phyloP scores from a whole-genome alignment of 1,140 invertebrate species.

The Episyrphus balteatus region DNA sequence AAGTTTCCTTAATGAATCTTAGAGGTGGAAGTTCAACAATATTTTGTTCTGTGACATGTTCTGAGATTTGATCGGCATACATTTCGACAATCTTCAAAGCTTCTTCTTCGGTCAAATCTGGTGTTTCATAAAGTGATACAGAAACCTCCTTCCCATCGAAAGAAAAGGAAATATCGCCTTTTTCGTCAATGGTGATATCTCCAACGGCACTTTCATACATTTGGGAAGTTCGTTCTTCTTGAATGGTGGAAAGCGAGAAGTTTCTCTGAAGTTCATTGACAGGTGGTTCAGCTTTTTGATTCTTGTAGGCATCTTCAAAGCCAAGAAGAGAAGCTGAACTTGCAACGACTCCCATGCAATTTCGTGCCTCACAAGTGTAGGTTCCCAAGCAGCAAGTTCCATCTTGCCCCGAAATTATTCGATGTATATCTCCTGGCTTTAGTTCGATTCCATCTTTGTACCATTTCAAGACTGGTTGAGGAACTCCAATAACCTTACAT shows the following conservation, averaged over 20 bases:
- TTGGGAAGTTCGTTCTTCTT: constrained; percentile 81
- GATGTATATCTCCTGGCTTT: constrained; percentile 82
- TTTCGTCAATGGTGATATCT: constrained; percentile 65
- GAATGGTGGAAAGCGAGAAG: constrained; percentile 76
- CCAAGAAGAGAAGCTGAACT: constrained; percentile 79
- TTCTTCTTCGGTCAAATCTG: constrained; percentile 82
- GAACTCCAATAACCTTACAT: constrained; percentile 88
- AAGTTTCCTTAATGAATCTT: constrained; percentile 78
- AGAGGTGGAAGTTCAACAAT: constrained; percentile 79
- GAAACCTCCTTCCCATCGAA: constrained; percentile 87
- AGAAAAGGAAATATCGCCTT: constrained; percentile 75
- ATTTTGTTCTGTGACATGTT: constrained; percentile 78
- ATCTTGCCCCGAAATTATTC: constrained; percentile 79
- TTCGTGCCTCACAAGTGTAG: constrained; percentile 85
- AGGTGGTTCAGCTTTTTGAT: constrained; percentile 38
- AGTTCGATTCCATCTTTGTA: constrained; percentile 82
- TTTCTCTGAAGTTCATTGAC: constrained; percentile 52
- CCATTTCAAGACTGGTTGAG: constrained; percentile 78
- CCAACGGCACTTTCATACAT: constrained; percentile 68
- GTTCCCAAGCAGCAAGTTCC: constrained; percentile 83
- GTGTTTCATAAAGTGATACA: constrained; percentile 81
- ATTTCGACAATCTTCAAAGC: constrained; percentile 84
- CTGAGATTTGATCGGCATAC: constrained; percentile 84
- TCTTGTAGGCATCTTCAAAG: constrained; percentile 61
- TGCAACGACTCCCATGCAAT: constrained; percentile 82